Evolutionary conservation across 2,888 invertebrate genomes (phyloP).

Genomic region (Diaprepes abbreviatus): DNA sequence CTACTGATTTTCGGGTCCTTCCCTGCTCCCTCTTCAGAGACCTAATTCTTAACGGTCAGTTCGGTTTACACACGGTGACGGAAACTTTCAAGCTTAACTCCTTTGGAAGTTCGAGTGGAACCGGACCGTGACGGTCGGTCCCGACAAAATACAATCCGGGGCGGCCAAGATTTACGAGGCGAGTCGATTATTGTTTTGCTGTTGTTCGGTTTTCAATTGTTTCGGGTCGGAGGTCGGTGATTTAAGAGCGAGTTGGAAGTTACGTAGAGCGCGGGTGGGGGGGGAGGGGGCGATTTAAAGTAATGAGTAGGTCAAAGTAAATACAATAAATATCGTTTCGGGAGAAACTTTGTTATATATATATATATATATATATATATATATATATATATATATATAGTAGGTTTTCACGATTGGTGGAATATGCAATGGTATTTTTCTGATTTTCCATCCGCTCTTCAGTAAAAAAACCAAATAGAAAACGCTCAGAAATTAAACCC

Average conservation of each 20-base stretch:
- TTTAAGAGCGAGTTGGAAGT: conserved; percentile 25
- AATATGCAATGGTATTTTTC: no score
- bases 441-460: no score
- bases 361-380: no score
- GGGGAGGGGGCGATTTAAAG: not conserved
- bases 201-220: conserved; percentile 49
- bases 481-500: no score
- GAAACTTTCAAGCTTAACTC: conserved; percentile 45
- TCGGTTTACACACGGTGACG: conserved; percentile 45
- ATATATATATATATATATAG: no score
- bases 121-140: conserved; percentile 48
- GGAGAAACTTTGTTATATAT: no score
- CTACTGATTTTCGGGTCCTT: conserved; percentile 42
- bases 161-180: conserved; percentile 48
- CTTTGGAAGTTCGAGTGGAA: conserved; percentile 39
- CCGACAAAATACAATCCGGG: conserved; percentile 47
- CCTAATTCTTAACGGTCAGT: conserved; percentile 45
- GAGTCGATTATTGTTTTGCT: conserved; percentile 50
- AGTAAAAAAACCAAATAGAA: no score
- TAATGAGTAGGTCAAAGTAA: not conserved
- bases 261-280: not conserved
- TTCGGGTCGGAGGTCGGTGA: conserved; percentile 35
- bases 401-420: no score
- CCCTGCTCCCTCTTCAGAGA: conserved; percentile 20
- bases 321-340: no score